Percentiles rank a stretch among this genome's conserved stretches.
Conservation (phyloP, 2,888 invertebrate genomes). For the Scaptomyza cyrtandrae region DNA sequence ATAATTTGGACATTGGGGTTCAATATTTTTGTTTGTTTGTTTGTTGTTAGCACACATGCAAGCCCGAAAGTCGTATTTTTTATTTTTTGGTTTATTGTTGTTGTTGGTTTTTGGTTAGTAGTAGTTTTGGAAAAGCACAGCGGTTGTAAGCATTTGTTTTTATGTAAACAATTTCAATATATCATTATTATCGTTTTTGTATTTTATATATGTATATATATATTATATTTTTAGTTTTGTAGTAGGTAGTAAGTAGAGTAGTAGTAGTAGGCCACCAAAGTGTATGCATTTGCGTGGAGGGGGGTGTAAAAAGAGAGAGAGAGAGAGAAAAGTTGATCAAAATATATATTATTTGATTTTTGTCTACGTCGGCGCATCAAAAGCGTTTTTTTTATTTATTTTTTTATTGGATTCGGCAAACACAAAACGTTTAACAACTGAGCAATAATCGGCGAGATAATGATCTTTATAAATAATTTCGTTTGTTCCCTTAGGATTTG, state of each 20-base stretch:
- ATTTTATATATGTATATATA: conserved; percentile 15
- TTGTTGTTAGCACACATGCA: conserved; percentile 79
- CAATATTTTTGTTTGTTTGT: conserved; percentile 24
- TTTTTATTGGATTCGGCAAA: no score
- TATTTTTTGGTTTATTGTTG: conserved; percentile 6
- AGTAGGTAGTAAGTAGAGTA: conserved; percentile 72
- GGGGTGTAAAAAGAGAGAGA: conserved; percentile 72
- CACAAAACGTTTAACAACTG: conserved; percentile 13
- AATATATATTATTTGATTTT: conserved; percentile 63
- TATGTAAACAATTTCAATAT: conserved; percentile 25
- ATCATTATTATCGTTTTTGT: conserved; percentile 41
- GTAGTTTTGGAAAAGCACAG: conserved; percentile 66
- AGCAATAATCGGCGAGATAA: conserved; percentile 19
- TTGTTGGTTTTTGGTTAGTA: conserved; percentile 59
- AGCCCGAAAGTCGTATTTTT: conserved; percentile 31
- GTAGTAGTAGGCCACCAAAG: conserved; percentile 75
- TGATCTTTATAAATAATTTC: not conserved
- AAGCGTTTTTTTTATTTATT: not conserved
- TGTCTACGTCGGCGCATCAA: conserved; percentile 7
- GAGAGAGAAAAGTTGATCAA: conserved; percentile 61
- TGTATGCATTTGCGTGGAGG: conserved; percentile 76
- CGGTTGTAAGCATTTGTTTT: conserved; percentile 64
- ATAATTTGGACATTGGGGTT: not conserved
- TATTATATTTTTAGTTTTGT: conserved; percentile 61
- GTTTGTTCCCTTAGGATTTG: no score